Base-by-base conservation (phyloP, 2,888 invertebrate species). In the Pteria penguin region DNA sequence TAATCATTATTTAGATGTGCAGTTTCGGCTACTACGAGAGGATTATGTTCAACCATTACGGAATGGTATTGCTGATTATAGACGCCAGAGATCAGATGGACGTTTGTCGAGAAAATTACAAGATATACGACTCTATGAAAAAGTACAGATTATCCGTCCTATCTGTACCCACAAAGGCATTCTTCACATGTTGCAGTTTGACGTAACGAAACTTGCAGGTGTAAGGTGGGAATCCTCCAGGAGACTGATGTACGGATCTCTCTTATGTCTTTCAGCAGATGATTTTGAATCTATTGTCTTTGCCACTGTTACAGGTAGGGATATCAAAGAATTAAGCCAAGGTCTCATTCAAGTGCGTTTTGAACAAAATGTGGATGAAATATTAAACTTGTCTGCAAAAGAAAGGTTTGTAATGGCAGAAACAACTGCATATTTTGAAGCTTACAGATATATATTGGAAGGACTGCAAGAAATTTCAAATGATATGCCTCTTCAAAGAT, bases 401-500 rank as follows among this genome's bases (percentile, higher is more conserved):
- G 82, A 82, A 8, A 72, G 54, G 24, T 90, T 87, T 70, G 62
- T 94, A 0, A 95, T 97, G 95, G 94, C 95, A 1, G 96, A 96
- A 90, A 95, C 96, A 65, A 94, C 94, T 67, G 95, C 96, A 0
- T 97, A 95, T 90, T 96, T 97, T 89, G 96, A 96, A 88, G 96
- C 96, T 0, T 97, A 96, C 88, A 93, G 95, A 80, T 95, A 95
- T 86, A 95, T 96, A 0, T 92, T 96, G 68, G 94, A 93, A 82
- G 95, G 95, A n/a, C 89, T 97, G 24, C 94, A 95, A 86, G 92
- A 92, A 4, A 94, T 95, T 68, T 92, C 92, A 57, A 67, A 70
- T n/a, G 66, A 66, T 3, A 62, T 89, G 63, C 88, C 88, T 11
- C 80, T 89, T 26, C 76, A 84, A 60, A 75, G 78, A 18, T 88